Conservation (phyloP, 2,797 vertebrate genomes). For the Myripristis jacobus region DNA sequence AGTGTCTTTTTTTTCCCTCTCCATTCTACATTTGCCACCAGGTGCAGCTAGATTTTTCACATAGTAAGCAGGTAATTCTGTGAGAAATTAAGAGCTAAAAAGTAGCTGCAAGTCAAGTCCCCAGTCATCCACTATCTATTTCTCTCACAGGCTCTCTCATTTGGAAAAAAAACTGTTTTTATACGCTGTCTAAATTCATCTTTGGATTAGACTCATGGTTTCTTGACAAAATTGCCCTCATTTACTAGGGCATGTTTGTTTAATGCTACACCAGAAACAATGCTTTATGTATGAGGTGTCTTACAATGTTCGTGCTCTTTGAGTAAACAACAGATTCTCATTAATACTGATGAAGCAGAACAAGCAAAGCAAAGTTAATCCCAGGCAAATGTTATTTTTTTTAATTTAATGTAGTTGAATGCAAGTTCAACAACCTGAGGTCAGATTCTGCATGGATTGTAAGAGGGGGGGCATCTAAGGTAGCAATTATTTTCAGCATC, state of each 20-base stretch:
- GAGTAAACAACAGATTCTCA: conserved; percentile 5
- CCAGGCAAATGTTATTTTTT: too few relatives aligned
- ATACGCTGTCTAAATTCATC: not conserved
- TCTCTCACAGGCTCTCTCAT: not conserved
- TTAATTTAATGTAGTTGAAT: too few relatives aligned
- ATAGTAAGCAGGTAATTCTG: not conserved
- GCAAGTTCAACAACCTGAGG: not conserved
- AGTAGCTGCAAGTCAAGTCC: too few relatives aligned
- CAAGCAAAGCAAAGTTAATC: not conserved
- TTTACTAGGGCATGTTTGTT: conserved; percentile 24
- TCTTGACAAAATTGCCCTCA: conserved; percentile 2
- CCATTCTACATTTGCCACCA: not conserved
- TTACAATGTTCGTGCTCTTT: not conserved
- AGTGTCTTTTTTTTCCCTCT: not conserved
- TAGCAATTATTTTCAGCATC: too few relatives aligned
- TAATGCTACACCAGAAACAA: conserved; percentile 10
- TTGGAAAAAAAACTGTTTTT: not conserved
- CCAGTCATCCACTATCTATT: not conserved
- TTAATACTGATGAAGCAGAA: conserved; percentile 32
- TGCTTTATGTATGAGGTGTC: too few relatives aligned
- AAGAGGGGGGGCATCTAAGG: too few relatives aligned
- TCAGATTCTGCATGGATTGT: not conserved
- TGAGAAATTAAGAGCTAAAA: too few relatives aligned
- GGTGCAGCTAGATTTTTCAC: not conserved
- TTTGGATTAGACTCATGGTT: not conserved